These are phyloP conservation scores for Dysmachus trigonus DNA, from an alignment of 2,888 invertebrate genomes.

Conservation along the genomic window DNA sequence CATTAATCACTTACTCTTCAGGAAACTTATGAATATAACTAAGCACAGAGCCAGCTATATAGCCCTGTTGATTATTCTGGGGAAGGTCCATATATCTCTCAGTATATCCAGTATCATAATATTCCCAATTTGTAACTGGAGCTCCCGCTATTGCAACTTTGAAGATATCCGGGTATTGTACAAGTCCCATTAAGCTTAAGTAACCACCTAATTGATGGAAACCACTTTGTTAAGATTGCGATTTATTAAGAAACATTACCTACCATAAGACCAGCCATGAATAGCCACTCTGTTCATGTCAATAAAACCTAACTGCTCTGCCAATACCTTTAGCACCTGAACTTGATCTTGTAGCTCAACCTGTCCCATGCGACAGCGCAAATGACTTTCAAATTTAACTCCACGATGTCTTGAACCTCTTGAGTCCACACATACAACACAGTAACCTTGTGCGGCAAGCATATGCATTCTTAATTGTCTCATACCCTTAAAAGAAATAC, in stretches of 20 bases:
- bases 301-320: conserved; percentile 84
- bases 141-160: conserved; percentile 97
- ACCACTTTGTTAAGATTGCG: neutral
- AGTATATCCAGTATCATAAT: conserved; percentile 98
- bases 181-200: conserved; percentile 91
- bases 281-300: conserved; percentile 93
- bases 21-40: conserved; percentile 88
- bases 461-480: conserved; percentile 93
- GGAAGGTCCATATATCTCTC: conserved; percentile 96
- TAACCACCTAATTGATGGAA: conserved; percentile 76
- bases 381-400: conserved; percentile 88
- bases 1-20: conserved; percentile 78
- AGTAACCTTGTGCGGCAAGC: conserved; percentile 94
- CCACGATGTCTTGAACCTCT: conserved; percentile 95
- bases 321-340: conserved; percentile 88
- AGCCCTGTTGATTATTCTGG: conserved; percentile 78
- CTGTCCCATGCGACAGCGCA: conserved; percentile 90
- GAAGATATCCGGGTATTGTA: conserved; percentile 91
- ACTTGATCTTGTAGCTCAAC: conserved; percentile 95
- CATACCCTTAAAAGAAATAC: conserved; percentile 72
- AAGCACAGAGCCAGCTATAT: conserved; percentile 84
- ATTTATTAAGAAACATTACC: conserved; percentile 48
- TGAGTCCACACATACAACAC: conserved; percentile 94
- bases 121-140: conserved; percentile 95
- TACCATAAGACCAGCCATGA: conserved; percentile 98